Conservation (phyloP, 2,888 invertebrate genomes). For the Leptopilina syphax region DNA sequence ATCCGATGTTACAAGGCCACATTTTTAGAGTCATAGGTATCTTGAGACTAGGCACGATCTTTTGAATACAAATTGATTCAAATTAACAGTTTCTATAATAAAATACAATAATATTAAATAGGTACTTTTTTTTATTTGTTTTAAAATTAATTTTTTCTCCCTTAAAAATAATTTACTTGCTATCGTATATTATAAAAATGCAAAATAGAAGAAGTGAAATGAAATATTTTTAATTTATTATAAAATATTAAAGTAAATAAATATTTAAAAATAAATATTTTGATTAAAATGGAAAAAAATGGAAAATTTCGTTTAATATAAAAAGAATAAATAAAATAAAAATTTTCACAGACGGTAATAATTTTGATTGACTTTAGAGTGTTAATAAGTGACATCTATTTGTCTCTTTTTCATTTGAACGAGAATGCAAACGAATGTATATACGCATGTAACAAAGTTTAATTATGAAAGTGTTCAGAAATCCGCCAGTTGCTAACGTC, state of each 20-base stretch:
- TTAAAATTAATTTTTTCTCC: neutral
- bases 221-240: too few relatives aligned
- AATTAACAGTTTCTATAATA: neutral
- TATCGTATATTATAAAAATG: too few relatives aligned
- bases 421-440: too few relatives aligned
- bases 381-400: neutral
- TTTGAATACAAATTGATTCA: conserved; percentile 20
- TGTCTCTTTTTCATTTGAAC: conserved; percentile 47
- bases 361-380: neutral
- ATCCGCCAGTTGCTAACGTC: conserved; percentile 55
- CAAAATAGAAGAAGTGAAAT: too few relatives aligned
- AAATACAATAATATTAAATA: neutral
- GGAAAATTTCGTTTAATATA: too few relatives aligned
- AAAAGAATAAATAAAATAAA: neutral
- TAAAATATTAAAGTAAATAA: too few relatives aligned
- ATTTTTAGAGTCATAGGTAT: conserved; percentile 11
- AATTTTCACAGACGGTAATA: neutral
- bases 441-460: conserved; percentile 53
- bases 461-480: conserved; percentile 57
- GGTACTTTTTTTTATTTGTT: neutral
- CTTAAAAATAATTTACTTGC: too few relatives aligned
- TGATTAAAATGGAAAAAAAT: too few relatives aligned
- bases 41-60: conserved; percentile 6
- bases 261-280: too few relatives aligned
- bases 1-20: conserved; percentile 4